Evolutionary conservation across 2,888 invertebrate genomes (phyloP).

Genomic region (Steinernema scapterisci): DNA sequence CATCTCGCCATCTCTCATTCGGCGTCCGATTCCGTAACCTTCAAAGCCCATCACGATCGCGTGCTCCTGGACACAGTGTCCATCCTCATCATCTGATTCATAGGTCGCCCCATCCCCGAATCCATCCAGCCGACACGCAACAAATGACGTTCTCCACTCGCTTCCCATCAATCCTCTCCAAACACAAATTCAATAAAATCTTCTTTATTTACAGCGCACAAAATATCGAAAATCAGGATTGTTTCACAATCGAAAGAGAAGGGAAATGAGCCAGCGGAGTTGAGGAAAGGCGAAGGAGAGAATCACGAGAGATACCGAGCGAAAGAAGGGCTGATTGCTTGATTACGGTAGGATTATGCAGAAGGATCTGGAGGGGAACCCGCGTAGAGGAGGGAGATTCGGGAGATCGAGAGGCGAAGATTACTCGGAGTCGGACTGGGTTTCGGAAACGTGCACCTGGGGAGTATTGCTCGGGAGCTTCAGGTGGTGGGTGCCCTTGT

Average conservation of each 20-base stretch:
- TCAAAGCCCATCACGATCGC: neutral
- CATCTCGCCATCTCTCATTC: too few species aligned
- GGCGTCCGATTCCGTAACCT: too few species aligned
- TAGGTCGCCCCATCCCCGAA: neutral
- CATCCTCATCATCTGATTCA: slow-evolving; percentile 21
- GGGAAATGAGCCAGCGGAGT: neutral
- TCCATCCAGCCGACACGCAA: neutral
- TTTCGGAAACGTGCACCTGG: slow-evolving; percentile 49
- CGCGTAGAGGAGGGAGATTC: slow-evolving; percentile 22
- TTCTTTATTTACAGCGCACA: slow-evolving; percentile 18
- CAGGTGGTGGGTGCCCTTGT: slow-evolving; percentile 67
- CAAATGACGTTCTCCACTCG: neutral
- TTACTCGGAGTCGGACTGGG: slow-evolving; percentile 41
- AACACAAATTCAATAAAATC: neutral
- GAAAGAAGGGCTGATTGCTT: neutral
- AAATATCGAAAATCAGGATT: neutral
- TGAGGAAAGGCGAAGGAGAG: too few species aligned
- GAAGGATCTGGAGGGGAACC: neutral
- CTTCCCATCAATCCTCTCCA: neutral
- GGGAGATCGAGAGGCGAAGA: neutral
- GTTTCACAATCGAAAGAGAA: neutral
- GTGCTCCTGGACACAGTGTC: neutral
- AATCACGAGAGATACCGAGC: neutral
- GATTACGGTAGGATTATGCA: neutral
- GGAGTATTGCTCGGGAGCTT: slow-evolving; percentile 48